Base-by-base conservation (phyloP, 2,888 invertebrate species). In the Lochmaea capreae region DNA sequence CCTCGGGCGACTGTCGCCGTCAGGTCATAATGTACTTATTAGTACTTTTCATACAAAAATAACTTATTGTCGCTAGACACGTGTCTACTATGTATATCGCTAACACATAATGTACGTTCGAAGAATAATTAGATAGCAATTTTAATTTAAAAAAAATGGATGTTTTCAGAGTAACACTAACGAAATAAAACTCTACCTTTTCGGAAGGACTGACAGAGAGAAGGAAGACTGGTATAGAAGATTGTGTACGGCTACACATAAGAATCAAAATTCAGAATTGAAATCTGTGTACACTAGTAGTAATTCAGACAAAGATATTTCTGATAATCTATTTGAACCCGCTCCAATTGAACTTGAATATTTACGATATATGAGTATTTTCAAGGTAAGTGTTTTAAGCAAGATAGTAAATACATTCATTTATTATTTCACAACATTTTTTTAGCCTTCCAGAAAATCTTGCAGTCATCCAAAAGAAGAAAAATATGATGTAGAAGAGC, bases 141-240 rank as follows among this genome's bases (percentile, higher is more conserved):
- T 39, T 39, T 39, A 39, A 39, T 39, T 26, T 58, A 0, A 18
- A 58, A 22, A 18, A 18, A 58, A 58, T 12, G 3, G 12, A 14
- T 43, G 57, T 72, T 67, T 75, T 77, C 57, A 84, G 81, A 82
- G 79, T 16, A 81, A 78, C 71, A 79, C 82, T 3, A 72, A 75
- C 4, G 81, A 81, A 62, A 80, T 84, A 12, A 83, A 82, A 70
- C 74, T 86, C 12, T 86, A 84, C 76, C 57, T 86, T 22, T 94
- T 95, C 86, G 93, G 94, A 4, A 89, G 97, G 74, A 94, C 95
- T n/a, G 94, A 95, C 79, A 89, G 96, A 67, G 96, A 97, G 83
- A 97, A 97, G 86, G 96, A 96, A 86, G 94, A 96, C 82, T 97
- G 97, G 97, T 97, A 89, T 77, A 77, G 86, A 65, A 80, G 85